phyloP scores from a whole-genome alignment of 2,113 vertebrate genomes.

The Percina caprodes region DNA sequence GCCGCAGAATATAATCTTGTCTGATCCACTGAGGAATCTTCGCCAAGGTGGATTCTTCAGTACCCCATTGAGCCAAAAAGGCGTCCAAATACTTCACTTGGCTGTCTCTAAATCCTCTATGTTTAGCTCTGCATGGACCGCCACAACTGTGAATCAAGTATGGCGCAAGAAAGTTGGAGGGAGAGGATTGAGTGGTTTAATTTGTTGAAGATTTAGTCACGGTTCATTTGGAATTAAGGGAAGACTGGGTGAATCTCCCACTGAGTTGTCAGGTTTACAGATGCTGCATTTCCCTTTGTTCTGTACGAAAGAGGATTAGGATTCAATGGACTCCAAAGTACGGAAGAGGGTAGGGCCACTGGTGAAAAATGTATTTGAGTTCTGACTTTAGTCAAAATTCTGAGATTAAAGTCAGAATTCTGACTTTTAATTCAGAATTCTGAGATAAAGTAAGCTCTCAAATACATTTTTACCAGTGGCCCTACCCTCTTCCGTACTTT shows the following conservation, averaged over 20 bases:
- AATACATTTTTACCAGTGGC: no score
- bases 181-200: constrained; percentile 71
- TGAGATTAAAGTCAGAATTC: no score
- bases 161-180: constrained; percentile 28
- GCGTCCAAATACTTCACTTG: constrained; percentile 54
- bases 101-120: constrained; percentile 52
- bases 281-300: constrained; percentile 12
- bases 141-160: constrained; percentile 49
- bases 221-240: constrained; percentile 68
- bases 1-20: constrained; percentile 58
- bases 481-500: no score
- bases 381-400: no score
- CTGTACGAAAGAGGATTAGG: background rate
- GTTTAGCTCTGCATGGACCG: constrained; percentile 6
- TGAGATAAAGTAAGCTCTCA: no score
- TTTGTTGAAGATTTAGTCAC: constrained; percentile 62
- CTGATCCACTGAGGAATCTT: constrained; percentile 57
- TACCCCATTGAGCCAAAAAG: constrained; percentile 32
- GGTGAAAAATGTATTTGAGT: no score
- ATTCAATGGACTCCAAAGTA: no score
- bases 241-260: constrained; percentile 50
- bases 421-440: no score
- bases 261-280: constrained; percentile 28
- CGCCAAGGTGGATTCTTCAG: constrained; percentile 36
- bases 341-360: no score